Percentiles rank a stretch among this genome's conserved stretches.
These are phyloP conservation scores for Odontomyia ornata DNA, from an alignment of 2,888 invertebrate genomes.

Conservation along the genomic window DNA sequence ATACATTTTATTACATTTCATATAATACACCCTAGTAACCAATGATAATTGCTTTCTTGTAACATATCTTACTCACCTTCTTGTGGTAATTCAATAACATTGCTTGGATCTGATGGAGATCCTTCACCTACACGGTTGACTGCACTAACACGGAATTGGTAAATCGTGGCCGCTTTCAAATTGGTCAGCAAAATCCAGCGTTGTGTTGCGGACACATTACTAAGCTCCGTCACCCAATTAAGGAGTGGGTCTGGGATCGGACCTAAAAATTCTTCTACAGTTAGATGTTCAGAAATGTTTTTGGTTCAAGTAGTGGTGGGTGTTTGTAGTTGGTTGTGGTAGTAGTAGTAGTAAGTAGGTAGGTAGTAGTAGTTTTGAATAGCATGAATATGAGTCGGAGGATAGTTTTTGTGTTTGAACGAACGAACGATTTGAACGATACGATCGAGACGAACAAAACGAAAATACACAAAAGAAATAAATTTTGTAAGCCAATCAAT, in stretches of 20 bases:
- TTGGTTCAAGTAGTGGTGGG: conserved; percentile 5
- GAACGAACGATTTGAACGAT: conserved; percentile 13
- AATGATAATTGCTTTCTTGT: background rate
- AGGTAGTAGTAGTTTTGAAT: conserved; percentile 51
- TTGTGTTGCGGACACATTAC: conserved; percentile 82
- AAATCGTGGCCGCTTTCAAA: conserved; percentile 92
- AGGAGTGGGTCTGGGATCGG: conserved; percentile 85
- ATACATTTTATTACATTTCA: no score
- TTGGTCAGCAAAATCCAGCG: conserved; percentile 84
- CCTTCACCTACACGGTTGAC: conserved; percentile 97
- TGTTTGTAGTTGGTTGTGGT: background rate
- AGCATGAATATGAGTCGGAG: conserved; percentile 41
- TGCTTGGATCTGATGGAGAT: conserved; percentile 87
- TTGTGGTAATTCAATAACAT: conserved; percentile 90
- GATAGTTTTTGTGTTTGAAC: conserved; percentile 36
- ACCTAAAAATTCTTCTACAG: conserved; percentile 71
- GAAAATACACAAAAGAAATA: conserved; percentile 34
- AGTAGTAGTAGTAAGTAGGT: conserved; percentile 20
- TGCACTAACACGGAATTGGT: conserved; percentile 96
- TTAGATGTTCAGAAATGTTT: conserved; percentile 51
- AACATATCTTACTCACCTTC: conserved; percentile 76
- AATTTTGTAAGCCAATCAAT: conserved; percentile 40
- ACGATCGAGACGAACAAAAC: conserved; percentile 42
- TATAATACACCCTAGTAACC: background rate
- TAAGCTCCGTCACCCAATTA: conserved; percentile 88